Percentiles rank a stretch among this genome's conserved stretches.
These are phyloP conservation scores for Eufriesea mexicana DNA, from an alignment of 1,140 invertebrate species.

Conservation along the genomic window DNA sequence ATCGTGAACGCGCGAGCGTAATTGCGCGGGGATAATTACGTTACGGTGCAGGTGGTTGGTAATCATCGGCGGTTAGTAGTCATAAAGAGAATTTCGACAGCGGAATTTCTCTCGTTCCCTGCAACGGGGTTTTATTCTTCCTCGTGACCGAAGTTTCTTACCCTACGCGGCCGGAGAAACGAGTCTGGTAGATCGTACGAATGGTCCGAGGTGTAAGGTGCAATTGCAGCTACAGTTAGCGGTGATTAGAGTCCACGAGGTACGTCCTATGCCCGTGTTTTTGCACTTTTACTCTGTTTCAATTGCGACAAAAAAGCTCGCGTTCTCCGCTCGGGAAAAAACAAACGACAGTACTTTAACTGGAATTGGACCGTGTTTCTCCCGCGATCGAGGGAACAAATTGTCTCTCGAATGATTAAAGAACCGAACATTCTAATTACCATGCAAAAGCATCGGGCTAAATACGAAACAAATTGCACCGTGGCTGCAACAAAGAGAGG, in stretches of 20 bases:
- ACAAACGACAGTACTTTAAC: background rate
- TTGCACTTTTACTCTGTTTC: background rate
- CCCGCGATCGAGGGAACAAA: background rate
- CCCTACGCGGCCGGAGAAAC: background rate
- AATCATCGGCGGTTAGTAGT: background rate
- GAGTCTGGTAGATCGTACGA: background rate
- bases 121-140: background rate
- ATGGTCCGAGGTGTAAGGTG: background rate
- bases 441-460: background rate
- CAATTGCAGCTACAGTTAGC: conserved; percentile 1
- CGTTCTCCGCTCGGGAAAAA: background rate
- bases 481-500: background rate
- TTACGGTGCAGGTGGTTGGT: background rate
- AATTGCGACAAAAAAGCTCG: background rate
- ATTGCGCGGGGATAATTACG: background rate
- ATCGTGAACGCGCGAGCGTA: too few species aligned
- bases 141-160: background rate
- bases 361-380: background rate
- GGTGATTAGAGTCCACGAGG: background rate
- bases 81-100: background rate
- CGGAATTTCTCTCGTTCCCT: background rate
- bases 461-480: background rate
- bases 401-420: background rate
- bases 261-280: background rate
- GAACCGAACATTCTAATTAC: background rate